These are phyloP conservation scores for Stigmatopora nigra DNA, from an alignment of 2,113 vertebrate genomes.

Conservation along the genomic window DNA sequence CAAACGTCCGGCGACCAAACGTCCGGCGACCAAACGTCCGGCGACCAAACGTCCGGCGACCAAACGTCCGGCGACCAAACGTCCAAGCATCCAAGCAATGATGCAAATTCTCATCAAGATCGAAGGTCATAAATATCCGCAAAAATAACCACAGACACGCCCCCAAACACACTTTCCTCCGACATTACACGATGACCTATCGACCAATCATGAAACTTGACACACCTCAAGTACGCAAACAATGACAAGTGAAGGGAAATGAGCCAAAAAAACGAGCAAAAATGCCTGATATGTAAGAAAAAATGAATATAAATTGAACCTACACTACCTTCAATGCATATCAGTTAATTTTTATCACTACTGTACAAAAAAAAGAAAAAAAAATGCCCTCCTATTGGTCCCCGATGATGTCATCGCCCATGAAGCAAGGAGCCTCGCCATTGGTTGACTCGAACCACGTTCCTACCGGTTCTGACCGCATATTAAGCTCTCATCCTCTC, in stretches of 20 bases:
- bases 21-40: too few species aligned
- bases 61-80: too few species aligned
- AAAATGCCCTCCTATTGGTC: constrained; percentile 79
- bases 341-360: constrained; percentile 44
- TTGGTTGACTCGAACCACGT: constrained; percentile 74
- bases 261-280: constrained; percentile 2
- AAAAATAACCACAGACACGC: constrained; percentile 12
- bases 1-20: too few species aligned
- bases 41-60: too few species aligned
- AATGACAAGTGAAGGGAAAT: not conserved
- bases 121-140: constrained; percentile 24
- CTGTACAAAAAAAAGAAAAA: constrained; percentile 49
- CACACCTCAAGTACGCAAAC: not conserved
- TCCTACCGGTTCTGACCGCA: constrained; percentile 33
- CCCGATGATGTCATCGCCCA: constrained; percentile 92
- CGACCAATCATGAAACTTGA: constrained; percentile 31
- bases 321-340: constrained; percentile 41
- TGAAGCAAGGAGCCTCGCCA: constrained; percentile 67
- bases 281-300: constrained; percentile 6
- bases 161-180: constrained; percentile 17
- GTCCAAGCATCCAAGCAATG: too few species aligned
- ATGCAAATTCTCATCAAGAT: constrained; percentile 9
- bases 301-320: constrained; percentile 21
- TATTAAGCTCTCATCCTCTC: constrained; percentile 43
- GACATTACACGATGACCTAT: constrained; percentile 39